phyloP scores from a whole-genome alignment of 2,888 invertebrate genomes.

The Drosophila merina region DNA sequence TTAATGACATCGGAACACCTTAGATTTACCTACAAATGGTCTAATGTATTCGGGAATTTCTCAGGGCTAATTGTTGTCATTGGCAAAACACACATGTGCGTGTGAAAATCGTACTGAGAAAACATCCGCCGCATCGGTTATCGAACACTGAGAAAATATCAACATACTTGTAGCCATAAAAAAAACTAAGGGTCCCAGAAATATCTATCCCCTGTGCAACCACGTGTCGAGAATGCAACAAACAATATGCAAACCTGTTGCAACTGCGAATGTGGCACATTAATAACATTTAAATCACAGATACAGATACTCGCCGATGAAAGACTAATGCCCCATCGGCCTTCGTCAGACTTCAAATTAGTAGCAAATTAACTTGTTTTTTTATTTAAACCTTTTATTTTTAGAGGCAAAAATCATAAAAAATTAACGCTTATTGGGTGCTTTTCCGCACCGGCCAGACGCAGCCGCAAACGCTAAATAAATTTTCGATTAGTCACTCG shows the following conservation, averaged over 20 bases:
- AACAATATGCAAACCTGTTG: constrained; percentile 18
- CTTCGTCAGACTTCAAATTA: constrained; percentile 45
- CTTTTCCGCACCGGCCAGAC: constrained; percentile 36
- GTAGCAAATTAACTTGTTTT: constrained; percentile 48
- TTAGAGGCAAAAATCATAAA: constrained; percentile 25
- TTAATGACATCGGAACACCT: background rate
- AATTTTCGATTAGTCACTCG: constrained; percentile 40
- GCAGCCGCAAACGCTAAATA: constrained; percentile 13
- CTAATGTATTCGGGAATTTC: constrained; percentile 38
- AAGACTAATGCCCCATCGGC: constrained; percentile 41
- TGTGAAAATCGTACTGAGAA: constrained; percentile 62
- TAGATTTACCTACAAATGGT: background rate
- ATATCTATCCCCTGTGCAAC: background rate
- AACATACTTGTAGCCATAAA: no score
- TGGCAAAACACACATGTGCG: constrained; percentile 49
- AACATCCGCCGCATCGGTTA: constrained; percentile 56
- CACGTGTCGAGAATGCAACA: background rate
- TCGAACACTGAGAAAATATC: background rate
- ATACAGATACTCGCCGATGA: constrained; percentile 20
- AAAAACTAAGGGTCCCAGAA: no score
- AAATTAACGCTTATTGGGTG: constrained; percentile 49
- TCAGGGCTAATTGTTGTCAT: constrained; percentile 54
- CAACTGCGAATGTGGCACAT: constrained; percentile 42
- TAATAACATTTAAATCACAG: constrained; percentile 54
- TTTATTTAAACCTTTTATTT: constrained; percentile 30